Evolutionary conservation across 2,113 vertebrate genomes (phyloP), one percentile per base, ranked within the genome.

Genomic region (Rhinolophus ferrumequinum): DNA sequence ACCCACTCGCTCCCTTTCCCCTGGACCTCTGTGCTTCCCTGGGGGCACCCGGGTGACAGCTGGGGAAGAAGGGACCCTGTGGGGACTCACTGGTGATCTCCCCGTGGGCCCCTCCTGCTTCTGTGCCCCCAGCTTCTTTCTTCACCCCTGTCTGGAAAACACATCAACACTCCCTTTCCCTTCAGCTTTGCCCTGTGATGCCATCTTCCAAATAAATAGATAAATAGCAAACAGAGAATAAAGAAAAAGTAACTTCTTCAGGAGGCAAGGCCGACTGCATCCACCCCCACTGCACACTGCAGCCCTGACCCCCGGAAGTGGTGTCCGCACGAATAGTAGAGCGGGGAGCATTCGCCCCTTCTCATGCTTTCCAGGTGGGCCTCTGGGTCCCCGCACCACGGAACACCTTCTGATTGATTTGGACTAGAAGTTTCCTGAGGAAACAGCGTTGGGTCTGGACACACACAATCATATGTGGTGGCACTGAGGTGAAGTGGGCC

Each of bases 51-150:
- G 19, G 28, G 10, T 3, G 9, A 6, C 8, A 66, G 18, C 41
- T 38, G 56, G 24, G 14, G 24, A 72, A 79, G 13, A 8, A 3
- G 22, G 0, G 60, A 26, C 41, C 0, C 0, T 11, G n/a, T 21
- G 0, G n/a, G 35, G 19, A 41, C 2, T 44, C 6, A 0, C 8
- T 35, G 38, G 28, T 64, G 79, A 81, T 26, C 12, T 38, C 67
- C 18, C 58, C 3, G 3, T 22, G 26, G 80, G 58, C 28, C 58
- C 41, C 8, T 56, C 56, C n/a, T 38, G 58, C 33, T 44, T 82
- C 73, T 41, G 38, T n/a, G 22, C 6, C 26, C 8, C 26, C 19
- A 33, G n/a, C 3, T 66, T 86, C 13, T 41, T 84, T 47, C 52
- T 52, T 84, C 22, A 41, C 62, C 4, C 54, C 52, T 64, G 24